Conservation (phyloP, 2,797 vertebrate genomes). For the Tachyglossus aculeatus region DNA sequence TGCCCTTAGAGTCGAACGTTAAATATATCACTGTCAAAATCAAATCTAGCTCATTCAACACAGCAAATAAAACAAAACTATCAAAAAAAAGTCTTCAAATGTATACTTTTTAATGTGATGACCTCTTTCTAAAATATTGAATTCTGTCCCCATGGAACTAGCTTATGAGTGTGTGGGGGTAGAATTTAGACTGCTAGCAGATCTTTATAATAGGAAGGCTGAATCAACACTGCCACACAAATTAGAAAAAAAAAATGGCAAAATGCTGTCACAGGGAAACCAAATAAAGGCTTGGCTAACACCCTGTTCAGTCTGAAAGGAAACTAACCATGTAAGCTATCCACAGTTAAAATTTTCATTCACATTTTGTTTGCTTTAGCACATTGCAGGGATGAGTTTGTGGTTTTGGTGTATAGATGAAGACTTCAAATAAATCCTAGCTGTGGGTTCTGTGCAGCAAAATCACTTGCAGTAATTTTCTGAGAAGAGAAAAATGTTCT, state of each 20-base stretch:
- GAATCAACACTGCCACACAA: slow-evolving; percentile 20
- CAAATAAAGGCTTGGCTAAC: slow-evolving; percentile 6
- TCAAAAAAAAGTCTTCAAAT: too few relatives aligned
- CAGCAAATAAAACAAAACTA: too few relatives aligned
- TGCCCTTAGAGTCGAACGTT: too few relatives aligned
- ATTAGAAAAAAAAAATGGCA: slow-evolving; percentile 31
- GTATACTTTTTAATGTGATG: too few relatives aligned
- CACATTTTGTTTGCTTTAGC: neutral
- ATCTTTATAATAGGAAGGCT: slow-evolving; percentile 32
- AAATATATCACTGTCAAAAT: too few relatives aligned
- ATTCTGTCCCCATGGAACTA: neutral
- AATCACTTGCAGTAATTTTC: neutral
- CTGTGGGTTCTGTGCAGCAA: neutral
- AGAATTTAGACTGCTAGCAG: neutral
- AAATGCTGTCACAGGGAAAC: slow-evolving; percentile 19
- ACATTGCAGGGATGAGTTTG: neutral
- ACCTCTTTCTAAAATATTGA: too few relatives aligned
- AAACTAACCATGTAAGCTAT: slow-evolving; percentile 1
- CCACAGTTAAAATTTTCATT: slow-evolving; percentile 1
- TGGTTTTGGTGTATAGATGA: neutral
- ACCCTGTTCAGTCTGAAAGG: slow-evolving; percentile 1
- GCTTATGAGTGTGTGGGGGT: neutral
- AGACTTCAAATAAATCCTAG: neutral
- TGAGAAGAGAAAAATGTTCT: neutral
- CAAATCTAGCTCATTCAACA: too few relatives aligned